Percentiles rank a stretch among this genome's conserved stretches.
These are phyloP conservation scores for Craniophora ligustri DNA, from an alignment of 2,888 invertebrate genomes.

Conservation along the genomic window DNA sequence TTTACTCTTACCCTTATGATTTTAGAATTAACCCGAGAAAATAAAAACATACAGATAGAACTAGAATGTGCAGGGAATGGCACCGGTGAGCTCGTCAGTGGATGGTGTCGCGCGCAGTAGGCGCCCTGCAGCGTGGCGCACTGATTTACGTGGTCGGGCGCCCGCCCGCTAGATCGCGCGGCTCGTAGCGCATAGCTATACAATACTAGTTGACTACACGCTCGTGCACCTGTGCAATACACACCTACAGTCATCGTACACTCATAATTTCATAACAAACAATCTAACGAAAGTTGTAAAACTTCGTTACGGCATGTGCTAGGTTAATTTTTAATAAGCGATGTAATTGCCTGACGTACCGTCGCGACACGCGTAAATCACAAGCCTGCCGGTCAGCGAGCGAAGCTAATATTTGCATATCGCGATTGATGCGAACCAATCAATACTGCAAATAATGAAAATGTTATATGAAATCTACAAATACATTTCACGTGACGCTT, in stretches of 20 bases:
- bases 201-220: slow-evolving; percentile 1
- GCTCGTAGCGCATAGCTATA: slow-evolving; percentile 7
- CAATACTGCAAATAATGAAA: slow-evolving; percentile 87
- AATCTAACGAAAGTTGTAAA: slow-evolving; percentile 35
- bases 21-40: neutral
- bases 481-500: slow-evolving; percentile 70
- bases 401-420: slow-evolving; percentile 86
- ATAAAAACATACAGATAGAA: slow-evolving; percentile 1
- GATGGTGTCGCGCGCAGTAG: slow-evolving; percentile 58
- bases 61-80: slow-evolving; percentile 16
- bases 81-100: slow-evolving; percentile 21
- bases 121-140: slow-evolving; percentile 54
- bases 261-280: slow-evolving; percentile 30
- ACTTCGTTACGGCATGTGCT: slow-evolving; percentile 40
- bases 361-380: slow-evolving; percentile 81
- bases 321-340: slow-evolving; percentile 85
- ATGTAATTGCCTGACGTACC: slow-evolving; percentile 84
- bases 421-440: slow-evolving; percentile 87
- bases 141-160: slow-evolving; percentile 62
- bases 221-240: slow-evolving; percentile 5
- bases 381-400: slow-evolving; percentile 74
- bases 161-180: slow-evolving; percentile 17
- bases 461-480: slow-evolving; percentile 81
- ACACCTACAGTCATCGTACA: slow-evolving; percentile 9
- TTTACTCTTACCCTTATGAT: neutral